Evolutionary conservation across 1,140 invertebrate species (phyloP), one percentile per base, ranked within the genome.

Genomic region (Proctacanthus coquilletti): DNA sequence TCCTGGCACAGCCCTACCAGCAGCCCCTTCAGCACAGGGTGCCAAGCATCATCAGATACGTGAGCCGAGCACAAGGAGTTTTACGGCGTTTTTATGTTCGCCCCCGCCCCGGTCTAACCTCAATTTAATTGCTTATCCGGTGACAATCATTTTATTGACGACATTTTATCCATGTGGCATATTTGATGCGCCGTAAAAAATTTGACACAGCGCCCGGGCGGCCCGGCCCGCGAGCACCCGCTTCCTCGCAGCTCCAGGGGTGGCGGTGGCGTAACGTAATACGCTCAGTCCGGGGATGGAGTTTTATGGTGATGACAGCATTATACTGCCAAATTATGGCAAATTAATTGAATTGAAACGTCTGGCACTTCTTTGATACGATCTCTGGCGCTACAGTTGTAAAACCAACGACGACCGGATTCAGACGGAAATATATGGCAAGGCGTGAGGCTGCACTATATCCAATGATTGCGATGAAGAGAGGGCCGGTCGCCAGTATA

Each of bases 61-160:
- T n/a, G 27, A 30, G 21, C 36, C 29, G 30, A 37, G 23, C 23
- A 11, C 15, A 11, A 31, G 31, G 18, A 19, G 18, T 45, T 56
- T 57, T 57, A 57, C 51, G 48, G 38, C 31, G 37, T 38, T 56
- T 57, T 57, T 56, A 56, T 54, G 50, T 43, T 48, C 39, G 15
- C 54, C 54, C 56, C 56, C 54, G 52, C 48, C 43, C 50, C 48
- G 55, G 57, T 57, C 51, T 51, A 57, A 57, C 54, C 55, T 57
- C 55, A 54, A 57, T 57, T 57, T 57, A 57, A 57, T 57, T 57
- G 55, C 56, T 57, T 57, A 57, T 50, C 55, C 55, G 55, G 55
- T 57, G 55, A 57, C 55, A 57, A 44, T 36, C 43, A 44, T 44
- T 44, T 42, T 42, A 39, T 39, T 44, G 38, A 37, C 34, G 27